These are phyloP conservation scores for Horisme vitalbata DNA, from an alignment of 2,888 invertebrate genomes.

Conservation along the genomic window DNA sequence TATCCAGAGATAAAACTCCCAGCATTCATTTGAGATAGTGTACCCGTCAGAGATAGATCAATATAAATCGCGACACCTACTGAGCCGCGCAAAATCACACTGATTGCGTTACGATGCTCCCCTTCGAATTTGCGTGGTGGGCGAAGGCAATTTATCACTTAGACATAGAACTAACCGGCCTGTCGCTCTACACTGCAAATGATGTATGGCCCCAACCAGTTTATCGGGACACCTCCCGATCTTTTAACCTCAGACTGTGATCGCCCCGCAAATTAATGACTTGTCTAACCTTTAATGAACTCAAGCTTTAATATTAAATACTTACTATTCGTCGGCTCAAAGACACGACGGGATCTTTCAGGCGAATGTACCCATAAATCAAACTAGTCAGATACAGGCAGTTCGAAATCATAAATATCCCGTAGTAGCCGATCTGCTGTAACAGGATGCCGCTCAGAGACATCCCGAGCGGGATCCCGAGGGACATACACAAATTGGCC, in stretches of 20 bases:
- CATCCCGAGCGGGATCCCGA: conserved; percentile 84
- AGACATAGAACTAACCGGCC: conserved; percentile 71
- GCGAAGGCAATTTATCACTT: conserved; percentile 79
- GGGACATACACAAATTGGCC: conserved; percentile 83
- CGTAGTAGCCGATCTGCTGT: conserved; percentile 76
- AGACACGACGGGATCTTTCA: conserved; percentile 71
- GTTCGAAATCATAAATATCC: conserved; percentile 76
- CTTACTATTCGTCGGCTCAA: conserved; percentile 70
- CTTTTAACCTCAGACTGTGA: conserved; percentile 50
- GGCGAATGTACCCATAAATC: conserved; percentile 73
- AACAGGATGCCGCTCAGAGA: conserved; percentile 80
- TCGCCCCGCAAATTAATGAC: conserved; percentile 33
- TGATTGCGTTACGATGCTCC: conserved; percentile 74
- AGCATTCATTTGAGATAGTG: conserved; percentile 28
- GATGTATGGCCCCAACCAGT: conserved; percentile 56
- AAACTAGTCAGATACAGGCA: conserved; percentile 78
- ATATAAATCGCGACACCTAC: conserved; percentile 67
- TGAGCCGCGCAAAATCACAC: conserved; percentile 68
- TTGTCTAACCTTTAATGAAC: conserved; percentile 23
- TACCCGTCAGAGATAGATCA: conserved; percentile 42
- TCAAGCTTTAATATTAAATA: conserved; percentile 32
- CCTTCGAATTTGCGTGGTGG: conserved; percentile 77
- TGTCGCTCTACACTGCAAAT: conserved; percentile 57
- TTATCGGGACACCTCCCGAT: conserved; percentile 46
- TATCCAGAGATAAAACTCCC: conserved; percentile 13